phyloP scores from a whole-genome alignment of 2,797 vertebrate species.

The Austrolebias charrua region DNA sequence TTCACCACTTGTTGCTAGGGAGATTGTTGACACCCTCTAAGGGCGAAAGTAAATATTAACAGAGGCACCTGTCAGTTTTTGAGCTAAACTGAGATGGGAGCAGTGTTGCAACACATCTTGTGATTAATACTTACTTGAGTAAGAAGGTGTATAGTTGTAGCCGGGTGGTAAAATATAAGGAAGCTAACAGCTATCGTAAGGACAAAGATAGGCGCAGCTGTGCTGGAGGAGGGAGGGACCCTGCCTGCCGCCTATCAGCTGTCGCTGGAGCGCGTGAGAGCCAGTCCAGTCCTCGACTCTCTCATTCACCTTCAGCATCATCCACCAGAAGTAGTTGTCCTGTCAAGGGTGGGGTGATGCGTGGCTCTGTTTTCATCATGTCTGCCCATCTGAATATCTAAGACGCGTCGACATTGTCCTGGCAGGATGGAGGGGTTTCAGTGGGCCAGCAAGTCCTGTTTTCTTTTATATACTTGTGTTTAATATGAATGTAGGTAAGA shows the following conservation, averaged over 20 bases:
- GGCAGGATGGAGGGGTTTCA: constrained; percentile 66
- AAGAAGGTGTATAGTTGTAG: neutral
- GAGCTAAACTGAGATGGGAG: constrained; percentile 26
- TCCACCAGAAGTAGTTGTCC: constrained; percentile 67
- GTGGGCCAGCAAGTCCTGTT: constrained; percentile 56
- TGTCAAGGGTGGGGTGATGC: constrained; percentile 72
- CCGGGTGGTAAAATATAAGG: constrained; percentile 22
- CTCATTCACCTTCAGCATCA: constrained; percentile 78
- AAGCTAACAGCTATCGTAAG: constrained; percentile 57
- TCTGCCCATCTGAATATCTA: constrained; percentile 38
- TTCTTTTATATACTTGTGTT: constrained; percentile 47
- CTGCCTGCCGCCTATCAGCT: constrained; percentile 50
- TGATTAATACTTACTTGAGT: neutral
- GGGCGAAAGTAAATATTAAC: constrained; percentile 75
- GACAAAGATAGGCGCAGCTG: constrained; percentile 67
- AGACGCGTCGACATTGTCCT: constrained; percentile 51
- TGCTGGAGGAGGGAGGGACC: constrained; percentile 70
- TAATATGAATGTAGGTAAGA: constrained; percentile 49
- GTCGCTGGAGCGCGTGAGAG: constrained; percentile 55
- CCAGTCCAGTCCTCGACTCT: constrained; percentile 63
- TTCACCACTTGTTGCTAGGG: constrained; percentile 87
- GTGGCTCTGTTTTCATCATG: constrained; percentile 36
- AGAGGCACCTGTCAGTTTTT: constrained; percentile 50
- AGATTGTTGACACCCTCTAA: constrained; percentile 76
- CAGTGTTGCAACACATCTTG: neutral